phyloP scores from a whole-genome alignment of 2,888 invertebrate genomes.

The Panopea generosa region DNA sequence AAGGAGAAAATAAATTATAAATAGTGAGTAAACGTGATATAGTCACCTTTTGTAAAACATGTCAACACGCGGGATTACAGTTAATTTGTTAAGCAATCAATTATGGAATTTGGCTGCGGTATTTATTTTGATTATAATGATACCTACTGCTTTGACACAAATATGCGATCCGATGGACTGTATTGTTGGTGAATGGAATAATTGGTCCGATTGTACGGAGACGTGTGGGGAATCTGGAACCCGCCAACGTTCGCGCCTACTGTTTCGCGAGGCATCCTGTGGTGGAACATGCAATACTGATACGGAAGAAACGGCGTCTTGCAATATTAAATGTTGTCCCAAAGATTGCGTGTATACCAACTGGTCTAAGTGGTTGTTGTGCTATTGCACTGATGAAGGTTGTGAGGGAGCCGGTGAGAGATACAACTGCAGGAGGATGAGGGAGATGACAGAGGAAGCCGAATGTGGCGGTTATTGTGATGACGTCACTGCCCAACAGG shows the following conservation, averaged over 20 bases:
- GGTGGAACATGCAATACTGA: constrained; percentile 58
- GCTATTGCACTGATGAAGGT: constrained; percentile 26
- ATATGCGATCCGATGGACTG: constrained; percentile 57
- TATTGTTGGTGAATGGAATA: constrained; percentile 67
- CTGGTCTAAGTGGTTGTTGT: constrained; percentile 60
- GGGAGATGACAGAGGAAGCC: constrained; percentile 44
- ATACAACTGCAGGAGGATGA: constrained; percentile 51
- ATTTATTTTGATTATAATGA: too few relatives aligned
- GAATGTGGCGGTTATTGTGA: constrained; percentile 71
- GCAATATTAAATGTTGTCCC: constrained; percentile 66
- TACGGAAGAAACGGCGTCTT: constrained; percentile 46
- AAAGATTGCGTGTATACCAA: constrained; percentile 58
- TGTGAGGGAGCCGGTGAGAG: constrained; percentile 57
- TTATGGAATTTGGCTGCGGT: too few relatives aligned
- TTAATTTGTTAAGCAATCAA: too few relatives aligned
- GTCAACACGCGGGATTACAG: too few relatives aligned
- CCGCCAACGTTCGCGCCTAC: constrained; percentile 39
- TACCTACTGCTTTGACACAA: not conserved
- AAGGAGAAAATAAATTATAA: too few relatives aligned
- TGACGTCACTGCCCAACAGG: constrained; percentile 34
- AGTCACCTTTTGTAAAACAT: too few relatives aligned
- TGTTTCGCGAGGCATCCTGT: constrained; percentile 59
- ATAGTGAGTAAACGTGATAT: too few relatives aligned
- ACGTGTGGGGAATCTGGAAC: constrained; percentile 65
- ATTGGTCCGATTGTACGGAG: constrained; percentile 63